Conservation (phyloP, 2,797 vertebrate species). For the Amniataba percoides region DNA sequence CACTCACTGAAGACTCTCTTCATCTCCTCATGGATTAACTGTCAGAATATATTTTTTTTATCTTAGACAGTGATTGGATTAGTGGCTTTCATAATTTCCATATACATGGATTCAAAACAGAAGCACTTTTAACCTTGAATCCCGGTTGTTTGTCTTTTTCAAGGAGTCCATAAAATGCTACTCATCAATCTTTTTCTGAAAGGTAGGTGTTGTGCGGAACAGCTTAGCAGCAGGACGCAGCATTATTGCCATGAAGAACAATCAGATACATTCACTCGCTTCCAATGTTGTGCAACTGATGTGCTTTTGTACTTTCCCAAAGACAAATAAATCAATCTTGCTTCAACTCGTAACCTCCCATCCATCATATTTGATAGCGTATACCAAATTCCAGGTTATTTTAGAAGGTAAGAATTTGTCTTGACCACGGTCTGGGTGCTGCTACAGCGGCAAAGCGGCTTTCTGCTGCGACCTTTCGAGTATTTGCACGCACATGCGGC, state of each 20-base stretch:
- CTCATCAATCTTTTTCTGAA: constrained; percentile 60
- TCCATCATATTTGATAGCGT: constrained; percentile 55
- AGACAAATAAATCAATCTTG: constrained; percentile 57
- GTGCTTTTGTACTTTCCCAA: constrained; percentile 34
- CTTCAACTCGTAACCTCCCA: constrained; percentile 40
- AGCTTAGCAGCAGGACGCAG: constrained; percentile 55
- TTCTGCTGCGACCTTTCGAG: constrained; percentile 48
- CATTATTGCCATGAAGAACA: constrained; percentile 49
- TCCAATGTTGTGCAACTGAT: constrained; percentile 42
- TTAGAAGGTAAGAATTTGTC: constrained; percentile 39
- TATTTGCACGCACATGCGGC: constrained; percentile 36
- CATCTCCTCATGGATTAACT: constrained; percentile 6
- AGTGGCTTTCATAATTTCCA: constrained; percentile 35
- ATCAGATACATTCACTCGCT: constrained; percentile 44
- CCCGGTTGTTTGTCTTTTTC: constrained; percentile 33
- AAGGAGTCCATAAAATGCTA: constrained; percentile 6
- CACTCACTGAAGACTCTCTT: neutral
- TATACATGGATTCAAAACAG: constrained; percentile 4
- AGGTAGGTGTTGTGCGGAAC: constrained; percentile 33
- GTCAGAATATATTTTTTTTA: constrained; percentile 6
- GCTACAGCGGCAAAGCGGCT: constrained; percentile 16
- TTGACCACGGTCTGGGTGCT: constrained; percentile 17
- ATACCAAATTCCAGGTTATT: constrained; percentile 53
- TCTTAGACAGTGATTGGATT: constrained; percentile 41
- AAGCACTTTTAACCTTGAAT: constrained; percentile 23